These are phyloP conservation scores for Babylonia areolata DNA, from an alignment of 1,140 invertebrate genomes.

Conservation along the genomic window DNA sequence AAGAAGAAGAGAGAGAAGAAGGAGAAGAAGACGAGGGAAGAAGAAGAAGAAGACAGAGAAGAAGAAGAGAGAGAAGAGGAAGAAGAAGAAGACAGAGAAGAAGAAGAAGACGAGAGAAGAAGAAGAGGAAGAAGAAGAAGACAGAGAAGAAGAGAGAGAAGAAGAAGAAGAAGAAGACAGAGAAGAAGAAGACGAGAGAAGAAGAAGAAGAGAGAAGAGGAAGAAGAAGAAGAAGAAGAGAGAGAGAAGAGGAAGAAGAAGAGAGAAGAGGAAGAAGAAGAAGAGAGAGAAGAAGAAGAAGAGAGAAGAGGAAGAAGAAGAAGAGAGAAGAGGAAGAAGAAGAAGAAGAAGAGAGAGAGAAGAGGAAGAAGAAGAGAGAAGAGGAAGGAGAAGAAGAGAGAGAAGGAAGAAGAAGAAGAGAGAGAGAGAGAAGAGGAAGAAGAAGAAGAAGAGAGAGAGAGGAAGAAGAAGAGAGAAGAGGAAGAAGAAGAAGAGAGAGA, in stretches of 20 bases:
- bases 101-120: too few relatives aligned
- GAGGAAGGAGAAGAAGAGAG: conserved; percentile 5
- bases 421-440: neutral
- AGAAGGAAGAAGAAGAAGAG: neutral
- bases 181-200: neutral
- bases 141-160: neutral
- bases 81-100: neutral
- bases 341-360: too few relatives aligned
- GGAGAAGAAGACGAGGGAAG: too few relatives aligned
- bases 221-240: neutral
- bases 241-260: too few relatives aligned
- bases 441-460: neutral
- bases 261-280: neutral
- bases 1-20: neutral
- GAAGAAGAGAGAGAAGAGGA: neutral
- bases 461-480: too few relatives aligned
- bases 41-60: neutral
- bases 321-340: too few relatives aligned
- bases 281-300: neutral
- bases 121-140: too few relatives aligned
- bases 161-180: neutral
- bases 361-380: too few relatives aligned
- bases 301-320: neutral
- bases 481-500: neutral
- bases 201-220: neutral